Base-by-base conservation (phyloP, 2,797 vertebrate species). In the Sebastes glaucus region DNA sequence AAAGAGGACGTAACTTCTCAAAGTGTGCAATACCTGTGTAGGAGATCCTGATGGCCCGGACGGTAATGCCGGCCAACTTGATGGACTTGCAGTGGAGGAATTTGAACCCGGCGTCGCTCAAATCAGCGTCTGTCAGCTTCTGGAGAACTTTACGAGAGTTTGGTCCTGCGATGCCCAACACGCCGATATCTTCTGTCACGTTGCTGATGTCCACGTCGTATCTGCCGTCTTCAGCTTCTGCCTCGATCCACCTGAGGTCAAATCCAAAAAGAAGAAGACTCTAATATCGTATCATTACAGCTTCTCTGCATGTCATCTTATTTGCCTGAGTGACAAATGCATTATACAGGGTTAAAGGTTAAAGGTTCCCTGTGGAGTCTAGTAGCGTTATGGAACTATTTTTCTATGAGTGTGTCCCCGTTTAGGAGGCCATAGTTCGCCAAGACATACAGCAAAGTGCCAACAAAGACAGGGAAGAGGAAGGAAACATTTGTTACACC, bases 1-100 rank as follows among this genome's bases (percentile, higher is more conserved):
- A 14, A 71, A 63, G 35, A 35, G 35, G 35, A 35, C 35, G 35
- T 35, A 35, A 35, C 35, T 35, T 35, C 25, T 27, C 49, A 62
- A 7, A 18, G 32, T 25, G 35, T 57, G 23, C 20, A 81, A 89
- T 94, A 99, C 98, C 99, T 42, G 98, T 98, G 81, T 99, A 99
- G 4, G 99, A 99, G 94, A 99, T 99, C 90, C 98, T 95, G 85
- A 98, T 96, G 79, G 98, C 98, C 63, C 94, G 95, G 33, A 99
- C 92, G 8, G 94, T 85, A 83, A 96, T 49, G 59, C 92, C 95
- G 2, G 95, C 96, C 86, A 99, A 22, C 57, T 95, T 91, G 79
- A 99, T 90, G 81, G 82, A 67, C 88, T 95, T 98, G 87, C 96
- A 97, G 67, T 97, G 97, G 18, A 99, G 97, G 88, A 99, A 99